phyloP scores from a whole-genome alignment of 2,888 invertebrate species.

The Tiliacea citrago region DNA sequence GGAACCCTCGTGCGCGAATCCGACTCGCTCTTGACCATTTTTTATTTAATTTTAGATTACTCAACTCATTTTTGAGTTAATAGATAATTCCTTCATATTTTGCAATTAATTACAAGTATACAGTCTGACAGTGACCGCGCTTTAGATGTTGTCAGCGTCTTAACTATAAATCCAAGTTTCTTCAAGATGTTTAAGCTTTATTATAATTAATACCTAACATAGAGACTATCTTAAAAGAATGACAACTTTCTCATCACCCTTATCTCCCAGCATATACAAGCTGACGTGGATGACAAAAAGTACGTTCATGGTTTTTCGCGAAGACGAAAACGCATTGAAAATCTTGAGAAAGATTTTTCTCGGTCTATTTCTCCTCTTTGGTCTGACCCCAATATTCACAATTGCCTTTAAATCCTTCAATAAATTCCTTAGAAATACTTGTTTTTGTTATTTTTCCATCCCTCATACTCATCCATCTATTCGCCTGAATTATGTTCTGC shows the following conservation, averaged over 20 bases:
- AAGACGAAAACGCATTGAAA: not conserved
- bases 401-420: not conserved
- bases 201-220: not conserved
- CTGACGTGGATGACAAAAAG: not conserved
- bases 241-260: not conserved
- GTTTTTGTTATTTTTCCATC: not conserved
- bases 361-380: no score
- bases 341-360: not conserved
- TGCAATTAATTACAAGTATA: no score
- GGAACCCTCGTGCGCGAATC: no score
- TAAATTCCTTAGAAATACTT: not conserved
- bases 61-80: no score
- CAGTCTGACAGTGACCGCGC: no score
- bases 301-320: not conserved
- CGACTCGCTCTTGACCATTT: no score
- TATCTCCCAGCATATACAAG: not conserved
- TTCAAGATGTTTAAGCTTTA: no score
- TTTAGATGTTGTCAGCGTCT: no score
- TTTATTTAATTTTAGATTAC: no score
- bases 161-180: no score
- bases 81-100: no score
- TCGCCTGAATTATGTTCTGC: not conserved
- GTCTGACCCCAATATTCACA: not conserved
- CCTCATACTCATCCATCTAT: not conserved
- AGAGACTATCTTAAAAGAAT: not conserved